A percentile compares a stretch with the other conserved stretches of the same genome.
These are phyloP conservation scores for Falcaria lacertinaria DNA, from an alignment of 2,888 invertebrate genomes.

Conservation along the genomic window DNA sequence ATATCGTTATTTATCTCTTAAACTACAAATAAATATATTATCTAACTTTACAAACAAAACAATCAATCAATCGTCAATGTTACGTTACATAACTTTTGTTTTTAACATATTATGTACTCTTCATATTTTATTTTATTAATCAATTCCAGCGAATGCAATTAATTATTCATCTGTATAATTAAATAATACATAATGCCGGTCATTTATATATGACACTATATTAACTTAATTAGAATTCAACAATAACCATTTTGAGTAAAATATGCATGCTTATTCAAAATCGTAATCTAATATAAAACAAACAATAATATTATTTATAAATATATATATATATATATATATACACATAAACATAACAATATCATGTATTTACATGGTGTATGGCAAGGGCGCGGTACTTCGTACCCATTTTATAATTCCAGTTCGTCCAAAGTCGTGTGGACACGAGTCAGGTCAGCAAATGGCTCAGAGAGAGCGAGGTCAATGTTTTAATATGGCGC, in stretches of 20 bases:
- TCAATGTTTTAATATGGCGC: constrained; percentile 13
- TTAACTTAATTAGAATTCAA: too few relatives aligned
- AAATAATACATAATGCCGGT: constrained; percentile 50
- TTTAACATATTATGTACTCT: constrained; percentile 33
- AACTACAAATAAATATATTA: constrained; percentile 42
- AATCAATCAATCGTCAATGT: constrained; percentile 20
- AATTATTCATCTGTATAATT: constrained; percentile 33
- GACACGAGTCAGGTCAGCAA: background rate
- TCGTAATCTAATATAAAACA: constrained; percentile 48
- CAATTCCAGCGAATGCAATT: constrained; percentile 65
- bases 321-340: constrained; percentile 51
- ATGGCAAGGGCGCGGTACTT: constrained; percentile 21
- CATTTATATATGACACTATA: constrained; percentile 67
- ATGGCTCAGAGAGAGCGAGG: background rate
- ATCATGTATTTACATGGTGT: constrained; percentile 53
- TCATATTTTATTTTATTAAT: constrained; percentile 40
- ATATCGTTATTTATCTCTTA: constrained; percentile 46
- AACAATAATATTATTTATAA: constrained; percentile 42
- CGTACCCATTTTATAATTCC: constrained; percentile 62
- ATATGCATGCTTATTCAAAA: too few relatives aligned
- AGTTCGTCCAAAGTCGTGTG: constrained; percentile 4
- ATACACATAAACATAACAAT: constrained; percentile 61
- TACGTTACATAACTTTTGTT: constrained; percentile 26
- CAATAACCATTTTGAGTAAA: too few relatives aligned
- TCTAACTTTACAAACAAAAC: constrained; percentile 24